phyloP scores from a whole-genome alignment of 2,113 vertebrate species.

The Boleophthalmus pectinirostris region DNA sequence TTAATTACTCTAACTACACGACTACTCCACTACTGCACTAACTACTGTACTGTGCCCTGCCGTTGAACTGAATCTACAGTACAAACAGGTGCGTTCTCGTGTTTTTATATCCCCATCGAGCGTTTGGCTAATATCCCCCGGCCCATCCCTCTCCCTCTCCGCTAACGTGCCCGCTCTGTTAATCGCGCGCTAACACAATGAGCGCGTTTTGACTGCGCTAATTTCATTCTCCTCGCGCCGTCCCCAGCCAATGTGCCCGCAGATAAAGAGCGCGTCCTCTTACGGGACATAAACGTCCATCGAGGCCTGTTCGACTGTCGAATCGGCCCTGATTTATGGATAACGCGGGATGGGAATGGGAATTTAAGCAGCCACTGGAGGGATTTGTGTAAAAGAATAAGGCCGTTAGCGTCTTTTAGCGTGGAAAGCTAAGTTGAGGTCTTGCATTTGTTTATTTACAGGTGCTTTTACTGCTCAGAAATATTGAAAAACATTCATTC shows the following conservation, averaged over 20 bases:
- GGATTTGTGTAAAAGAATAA: background rate
- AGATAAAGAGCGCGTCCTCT: constrained; percentile 50
- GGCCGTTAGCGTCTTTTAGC: background rate
- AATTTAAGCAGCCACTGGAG: constrained; percentile 6
- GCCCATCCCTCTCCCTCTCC: constrained; percentile 26
- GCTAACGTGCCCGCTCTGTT: constrained; percentile 45
- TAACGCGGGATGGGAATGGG: constrained; percentile 13
- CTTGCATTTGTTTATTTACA: too few species aligned
- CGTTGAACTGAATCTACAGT: constrained; percentile 26
- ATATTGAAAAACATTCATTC: too few species aligned
- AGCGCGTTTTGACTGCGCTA: constrained; percentile 53
- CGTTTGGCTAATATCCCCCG: constrained; percentile 18
- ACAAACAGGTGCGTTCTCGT: constrained; percentile 34
- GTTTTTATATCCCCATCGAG: constrained; percentile 34
- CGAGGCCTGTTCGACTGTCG: constrained; percentile 7
- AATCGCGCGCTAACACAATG: constrained; percentile 61
- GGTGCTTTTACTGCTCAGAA: too few species aligned
- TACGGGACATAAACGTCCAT: constrained; percentile 34
- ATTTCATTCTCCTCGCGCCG: constrained; percentile 56
- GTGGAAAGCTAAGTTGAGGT: background rate
- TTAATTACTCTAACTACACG: too few species aligned
- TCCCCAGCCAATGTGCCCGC: constrained; percentile 44
- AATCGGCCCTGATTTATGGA: constrained; percentile 43
- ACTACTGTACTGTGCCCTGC: background rate
- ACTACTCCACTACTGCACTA: too few species aligned